Conservation (phyloP, 1,140 invertebrate species). For the Daktulosphaira vitifoliae region DNA sequence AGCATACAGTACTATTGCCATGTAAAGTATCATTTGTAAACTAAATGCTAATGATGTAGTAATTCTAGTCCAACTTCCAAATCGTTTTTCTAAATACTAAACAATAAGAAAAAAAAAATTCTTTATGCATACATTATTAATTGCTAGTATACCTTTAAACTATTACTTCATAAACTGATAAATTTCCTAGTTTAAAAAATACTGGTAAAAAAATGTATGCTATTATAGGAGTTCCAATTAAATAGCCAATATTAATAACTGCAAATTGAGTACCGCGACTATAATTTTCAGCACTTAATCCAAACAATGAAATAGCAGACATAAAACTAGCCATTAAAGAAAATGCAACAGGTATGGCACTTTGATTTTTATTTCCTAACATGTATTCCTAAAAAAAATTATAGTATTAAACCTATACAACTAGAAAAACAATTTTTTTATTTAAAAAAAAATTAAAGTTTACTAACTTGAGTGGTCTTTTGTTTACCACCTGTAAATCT, state of each 20-base stretch:
- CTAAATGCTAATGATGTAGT: slow-evolving; percentile 69
- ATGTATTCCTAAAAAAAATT: slow-evolving; percentile 62
- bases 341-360: slow-evolving; percentile 67
- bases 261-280: slow-evolving; percentile 74
- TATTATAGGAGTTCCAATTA: slow-evolving; percentile 73
- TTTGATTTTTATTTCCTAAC: slow-evolving; percentile 68
- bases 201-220: slow-evolving; percentile 79
- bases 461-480: slow-evolving; percentile 63
- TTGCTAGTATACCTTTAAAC: not conserved
- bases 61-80: slow-evolving; percentile 51
- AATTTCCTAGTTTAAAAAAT: slow-evolving; percentile 75
- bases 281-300: slow-evolving; percentile 79
- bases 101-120: slow-evolving; percentile 37
- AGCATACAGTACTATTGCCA: slow-evolving; percentile 87
- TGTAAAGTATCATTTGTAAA: slow-evolving; percentile 82
- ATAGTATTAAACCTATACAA: not conserved
- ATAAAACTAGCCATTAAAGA: slow-evolving; percentile 90
- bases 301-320: slow-evolving; percentile 86
- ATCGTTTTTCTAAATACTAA: slow-evolving; percentile 73
- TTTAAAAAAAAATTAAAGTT: not conserved
- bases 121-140: not conserved
- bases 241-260: slow-evolving; percentile 71
- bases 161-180: slow-evolving; percentile 75
- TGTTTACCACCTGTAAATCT: slow-evolving; percentile 78
- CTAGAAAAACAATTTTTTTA: not conserved